Evolutionary conservation across 2,888 invertebrate genomes (phyloP).

Genomic region (Erebia palarica): DNA sequence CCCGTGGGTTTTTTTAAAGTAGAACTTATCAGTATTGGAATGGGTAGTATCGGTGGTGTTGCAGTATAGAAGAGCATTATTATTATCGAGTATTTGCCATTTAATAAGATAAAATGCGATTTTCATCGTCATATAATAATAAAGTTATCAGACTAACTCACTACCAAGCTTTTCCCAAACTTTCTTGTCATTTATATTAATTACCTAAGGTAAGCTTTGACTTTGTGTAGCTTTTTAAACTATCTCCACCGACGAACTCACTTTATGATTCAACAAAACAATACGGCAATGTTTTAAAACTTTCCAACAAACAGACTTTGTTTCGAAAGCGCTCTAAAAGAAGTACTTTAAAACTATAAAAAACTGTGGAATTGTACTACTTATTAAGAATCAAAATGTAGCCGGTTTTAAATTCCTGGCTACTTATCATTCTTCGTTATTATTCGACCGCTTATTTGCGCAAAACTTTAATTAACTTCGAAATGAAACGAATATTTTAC

Average conservation of each 20-base stretch:
- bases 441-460: constrained; percentile 17
- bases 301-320: constrained; percentile 3
- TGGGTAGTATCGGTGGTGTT: too few species aligned
- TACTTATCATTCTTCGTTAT: constrained; percentile 15
- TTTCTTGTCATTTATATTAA: too few species aligned
- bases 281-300: constrained; percentile 5
- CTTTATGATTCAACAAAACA: not conserved
- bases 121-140: too few species aligned
- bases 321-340: constrained; percentile 6
- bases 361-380: constrained; percentile 2
- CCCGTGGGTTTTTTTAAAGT: too few species aligned
- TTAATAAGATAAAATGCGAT: too few species aligned
- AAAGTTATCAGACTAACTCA: too few species aligned
- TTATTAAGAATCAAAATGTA: constrained; percentile 10
- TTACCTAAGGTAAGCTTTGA: too few species aligned
- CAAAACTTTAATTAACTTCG: constrained; percentile 16
- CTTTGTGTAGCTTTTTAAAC: not conserved
- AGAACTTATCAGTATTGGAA: too few species aligned
- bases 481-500: constrained; percentile 12
- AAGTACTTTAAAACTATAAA: constrained; percentile 7
- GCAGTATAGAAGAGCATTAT: too few species aligned
- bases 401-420: constrained; percentile 2
- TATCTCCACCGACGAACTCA: not conserved
- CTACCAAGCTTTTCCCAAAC: too few species aligned
- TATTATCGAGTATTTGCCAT: too few species aligned